Conservation (phyloP, 2,113 vertebrate species). For the Daboia siamensis region DNA sequence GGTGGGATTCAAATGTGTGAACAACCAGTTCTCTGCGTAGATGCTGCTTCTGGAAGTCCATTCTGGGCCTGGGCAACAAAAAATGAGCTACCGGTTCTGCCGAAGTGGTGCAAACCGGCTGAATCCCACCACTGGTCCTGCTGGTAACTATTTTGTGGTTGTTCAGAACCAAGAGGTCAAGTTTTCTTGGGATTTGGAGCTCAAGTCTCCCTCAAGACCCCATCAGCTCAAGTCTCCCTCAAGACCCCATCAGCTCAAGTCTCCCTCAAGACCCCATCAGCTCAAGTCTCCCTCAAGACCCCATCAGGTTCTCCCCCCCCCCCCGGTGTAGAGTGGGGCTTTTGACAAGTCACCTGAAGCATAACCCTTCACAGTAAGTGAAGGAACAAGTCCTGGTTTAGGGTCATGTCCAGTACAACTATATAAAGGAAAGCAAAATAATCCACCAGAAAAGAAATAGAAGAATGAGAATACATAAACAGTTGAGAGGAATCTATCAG, state of each 20-base stretch:
- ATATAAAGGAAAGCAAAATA: neutral
- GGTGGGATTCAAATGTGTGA: too few relatives aligned
- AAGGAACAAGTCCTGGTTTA: neutral
- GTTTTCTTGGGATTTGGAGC: neutral
- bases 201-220: neutral
- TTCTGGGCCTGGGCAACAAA: too few relatives aligned
- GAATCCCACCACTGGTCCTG: neutral
- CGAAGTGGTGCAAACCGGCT: too few relatives aligned
- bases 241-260: neutral
- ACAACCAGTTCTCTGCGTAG: too few relatives aligned
- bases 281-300: neutral
- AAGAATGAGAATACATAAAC: neutral
- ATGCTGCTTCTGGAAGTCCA: too few relatives aligned
- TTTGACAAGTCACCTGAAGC: neutral
- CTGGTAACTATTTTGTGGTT: neutral
- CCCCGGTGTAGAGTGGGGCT: neutral
- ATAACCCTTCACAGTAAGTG: neutral
- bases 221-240: neutral
- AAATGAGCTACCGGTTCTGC: too few relatives aligned
- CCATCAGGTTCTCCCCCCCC: neutral
- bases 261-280: neutral
- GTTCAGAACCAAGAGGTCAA: neutral
- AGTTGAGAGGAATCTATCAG: neutral
- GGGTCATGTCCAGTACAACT: neutral
- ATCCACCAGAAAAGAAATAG: neutral